Conservation (phyloP, 2,113 vertebrate genomes). For the Ptilonorhynchus violaceus region DNA sequence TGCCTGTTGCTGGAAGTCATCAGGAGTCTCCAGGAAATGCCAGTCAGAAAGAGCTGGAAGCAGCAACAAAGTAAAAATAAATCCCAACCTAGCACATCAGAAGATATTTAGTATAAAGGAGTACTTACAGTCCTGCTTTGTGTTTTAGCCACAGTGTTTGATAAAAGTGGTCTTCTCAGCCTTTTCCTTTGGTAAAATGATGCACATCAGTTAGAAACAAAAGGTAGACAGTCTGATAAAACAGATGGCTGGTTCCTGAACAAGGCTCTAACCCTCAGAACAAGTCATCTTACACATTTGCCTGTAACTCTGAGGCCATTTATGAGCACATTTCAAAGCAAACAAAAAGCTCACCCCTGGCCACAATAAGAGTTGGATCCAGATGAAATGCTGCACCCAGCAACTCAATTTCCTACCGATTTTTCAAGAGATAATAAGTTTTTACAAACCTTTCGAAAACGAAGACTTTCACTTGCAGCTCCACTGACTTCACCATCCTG, state of each 20-base stretch:
- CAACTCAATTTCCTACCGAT: background rate
- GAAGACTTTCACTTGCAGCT: background rate
- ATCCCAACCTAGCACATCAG: background rate
- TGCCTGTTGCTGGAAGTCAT: accelerated
- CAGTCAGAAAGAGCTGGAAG: background rate
- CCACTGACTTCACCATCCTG: background rate
- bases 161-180: background rate
- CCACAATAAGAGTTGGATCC: accelerated
- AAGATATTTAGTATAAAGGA: background rate
- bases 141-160: background rate
- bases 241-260: background rate
- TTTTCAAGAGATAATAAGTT: background rate
- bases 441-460: background rate
- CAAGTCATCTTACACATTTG: background rate
- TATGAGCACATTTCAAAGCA: background rate
- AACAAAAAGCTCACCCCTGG: background rate
- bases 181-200: background rate
- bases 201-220: background rate
- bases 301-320: background rate
- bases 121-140: background rate
- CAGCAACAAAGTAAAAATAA: background rate
- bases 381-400: background rate
- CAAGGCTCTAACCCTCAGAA: background rate
- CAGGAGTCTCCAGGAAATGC: background rate
- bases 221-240: background rate